A percentile compares a stretch with the other conserved stretches of the same genome.
Conservation (phyloP, 1,140 invertebrate species). For the Olivierus martensii region DNA sequence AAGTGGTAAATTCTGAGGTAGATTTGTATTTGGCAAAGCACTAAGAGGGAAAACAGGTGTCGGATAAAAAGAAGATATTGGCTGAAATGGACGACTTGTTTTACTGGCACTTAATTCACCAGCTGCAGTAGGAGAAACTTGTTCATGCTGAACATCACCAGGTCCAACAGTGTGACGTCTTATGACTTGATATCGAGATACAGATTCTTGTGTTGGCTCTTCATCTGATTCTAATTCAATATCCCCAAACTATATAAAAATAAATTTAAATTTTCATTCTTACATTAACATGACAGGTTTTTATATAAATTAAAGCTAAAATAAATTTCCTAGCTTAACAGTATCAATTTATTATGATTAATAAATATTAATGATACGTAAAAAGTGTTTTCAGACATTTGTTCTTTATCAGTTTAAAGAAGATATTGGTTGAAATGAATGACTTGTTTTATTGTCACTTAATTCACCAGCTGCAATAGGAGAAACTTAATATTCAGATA, state of each 20-base stretch:
- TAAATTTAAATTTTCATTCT: too few relatives aligned
- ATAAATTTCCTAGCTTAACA: too few relatives aligned
- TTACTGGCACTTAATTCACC: conserved; percentile 9
- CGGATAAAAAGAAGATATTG: conserved; percentile 6
- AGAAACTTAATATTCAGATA: too few relatives aligned
- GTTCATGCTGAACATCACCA: conserved; percentile 48
- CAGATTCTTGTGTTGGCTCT: conserved; percentile 29
- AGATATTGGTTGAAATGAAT: neutral
- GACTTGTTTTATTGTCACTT: conserved; percentile 11
- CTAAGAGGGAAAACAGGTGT: conserved; percentile 24
- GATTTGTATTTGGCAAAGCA: conserved; percentile 45
- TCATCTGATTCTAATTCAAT: conserved; percentile 41
- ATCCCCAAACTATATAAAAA: conserved; percentile 43
- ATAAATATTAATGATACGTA: too few relatives aligned
- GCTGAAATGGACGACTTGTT: conserved; percentile 5
- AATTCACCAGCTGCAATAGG: neutral
- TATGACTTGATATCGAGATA: conserved; percentile 38
- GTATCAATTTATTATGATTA: too few relatives aligned
- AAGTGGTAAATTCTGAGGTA: conserved; percentile 56
- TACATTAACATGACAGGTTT: too few relatives aligned
- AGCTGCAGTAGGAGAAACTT: conserved; percentile 2
- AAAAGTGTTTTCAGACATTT: too few relatives aligned
- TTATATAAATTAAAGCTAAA: too few relatives aligned
- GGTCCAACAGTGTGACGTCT: conserved; percentile 85
- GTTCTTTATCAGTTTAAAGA: too few relatives aligned